Evolutionary conservation across 2,888 invertebrate species (phyloP).

Genomic region (Mallateleia sp.): DNA sequence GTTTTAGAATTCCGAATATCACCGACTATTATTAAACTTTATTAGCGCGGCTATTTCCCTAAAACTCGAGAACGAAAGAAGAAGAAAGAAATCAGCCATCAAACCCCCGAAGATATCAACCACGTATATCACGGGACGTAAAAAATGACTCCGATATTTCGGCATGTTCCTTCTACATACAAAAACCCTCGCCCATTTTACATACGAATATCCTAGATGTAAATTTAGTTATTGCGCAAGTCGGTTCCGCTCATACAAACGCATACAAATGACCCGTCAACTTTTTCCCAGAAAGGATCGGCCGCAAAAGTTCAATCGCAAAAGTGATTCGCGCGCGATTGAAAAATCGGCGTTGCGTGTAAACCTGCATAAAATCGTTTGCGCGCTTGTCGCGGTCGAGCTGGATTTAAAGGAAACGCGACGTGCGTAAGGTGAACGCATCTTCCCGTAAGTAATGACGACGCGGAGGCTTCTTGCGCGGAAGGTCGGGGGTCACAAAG

Average conservation of each 20-base stretch:
- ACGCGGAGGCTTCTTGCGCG: conserved; percentile 63
- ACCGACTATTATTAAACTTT: conserved; percentile 49
- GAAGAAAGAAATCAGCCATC: conserved; percentile 1
- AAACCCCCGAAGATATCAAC: conserved; percentile 4
- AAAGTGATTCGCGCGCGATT: conserved; percentile 37
- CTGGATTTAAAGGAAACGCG: conserved; percentile 53
- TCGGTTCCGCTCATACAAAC: conserved; percentile 28
- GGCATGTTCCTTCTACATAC: conserved; percentile 14
- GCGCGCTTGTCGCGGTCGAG: conserved; percentile 52
- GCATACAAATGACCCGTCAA: conserved; percentile 69
- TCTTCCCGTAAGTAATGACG: conserved; percentile 77
- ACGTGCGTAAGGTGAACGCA: conserved; percentile 62
- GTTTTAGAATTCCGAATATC: conserved; percentile 52
- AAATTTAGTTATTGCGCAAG: conserved; percentile 35
- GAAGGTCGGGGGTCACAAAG: conserved; percentile 63
- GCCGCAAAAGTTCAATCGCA: conserved; percentile 49
- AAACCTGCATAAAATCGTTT: conserved; percentile 53
- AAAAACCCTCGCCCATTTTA: conserved; percentile 55
- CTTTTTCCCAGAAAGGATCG: conserved; percentile 51
- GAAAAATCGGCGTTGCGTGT: conserved; percentile 64
- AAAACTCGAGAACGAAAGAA: neutral
- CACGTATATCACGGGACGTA: conserved; percentile 2
- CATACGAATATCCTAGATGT: conserved; percentile 67
- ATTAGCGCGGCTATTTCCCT: conserved; percentile 30
- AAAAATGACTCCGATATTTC: conserved; percentile 36